phyloP scores from a whole-genome alignment of 2,113 vertebrate species.

The Cyphomyrus plagiostoma region DNA sequence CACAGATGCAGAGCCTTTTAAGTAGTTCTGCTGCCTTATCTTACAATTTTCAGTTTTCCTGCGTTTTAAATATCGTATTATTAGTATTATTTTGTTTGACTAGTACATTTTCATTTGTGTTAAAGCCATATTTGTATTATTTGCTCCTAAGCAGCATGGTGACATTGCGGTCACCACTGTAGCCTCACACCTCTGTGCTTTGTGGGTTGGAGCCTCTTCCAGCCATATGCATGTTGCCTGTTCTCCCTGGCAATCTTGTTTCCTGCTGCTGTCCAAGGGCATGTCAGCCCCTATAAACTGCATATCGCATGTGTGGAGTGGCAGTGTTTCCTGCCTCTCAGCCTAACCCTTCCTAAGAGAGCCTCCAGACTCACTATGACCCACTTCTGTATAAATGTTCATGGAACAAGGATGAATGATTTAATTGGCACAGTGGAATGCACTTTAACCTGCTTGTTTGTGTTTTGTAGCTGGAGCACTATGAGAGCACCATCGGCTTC shows the following conservation, averaged over 20 bases:
- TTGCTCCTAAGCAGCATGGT: not conserved
- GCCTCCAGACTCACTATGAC: not conserved
- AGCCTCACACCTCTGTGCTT: not conserved
- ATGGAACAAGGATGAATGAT: not conserved
- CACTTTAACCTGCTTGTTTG: not conserved
- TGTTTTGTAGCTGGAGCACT: slow-evolving; percentile 78
- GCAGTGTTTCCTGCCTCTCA: not conserved
- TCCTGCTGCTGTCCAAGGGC: not conserved
- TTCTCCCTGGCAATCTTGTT: not conserved
- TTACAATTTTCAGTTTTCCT: not conserved
- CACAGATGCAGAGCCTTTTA: not conserved
- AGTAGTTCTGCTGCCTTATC: not conserved
- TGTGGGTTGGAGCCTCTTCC: not conserved
- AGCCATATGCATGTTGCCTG: not conserved
- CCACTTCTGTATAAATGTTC: not conserved
- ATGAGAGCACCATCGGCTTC: slow-evolving; percentile 95
- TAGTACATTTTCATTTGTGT: not conserved
- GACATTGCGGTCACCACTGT: not conserved
- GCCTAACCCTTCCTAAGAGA: not conserved
- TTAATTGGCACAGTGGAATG: not conserved
- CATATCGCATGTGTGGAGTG: not conserved
- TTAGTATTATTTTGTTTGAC: not conserved
- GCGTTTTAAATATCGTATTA: not conserved
- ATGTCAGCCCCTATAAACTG: not conserved
- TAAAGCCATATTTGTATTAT: not conserved